Evolutionary conservation across 2,113 vertebrate genomes (phyloP), one percentile per base, ranked within the genome.

Genomic region (Syrmaticus mikado): DNA sequence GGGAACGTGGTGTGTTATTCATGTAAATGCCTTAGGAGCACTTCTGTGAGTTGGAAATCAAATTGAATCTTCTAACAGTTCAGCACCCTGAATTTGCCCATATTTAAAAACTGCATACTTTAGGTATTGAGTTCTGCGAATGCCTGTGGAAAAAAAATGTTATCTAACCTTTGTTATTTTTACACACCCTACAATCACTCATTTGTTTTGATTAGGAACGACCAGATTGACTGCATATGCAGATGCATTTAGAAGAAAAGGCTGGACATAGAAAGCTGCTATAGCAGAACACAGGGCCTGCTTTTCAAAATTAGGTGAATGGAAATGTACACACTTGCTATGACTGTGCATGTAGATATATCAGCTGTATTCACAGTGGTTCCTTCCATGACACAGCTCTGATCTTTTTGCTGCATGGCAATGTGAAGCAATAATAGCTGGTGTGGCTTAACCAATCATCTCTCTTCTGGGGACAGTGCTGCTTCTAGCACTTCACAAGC

Each of bases 321-420:
- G 64, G 64, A 62, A 52, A 52, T 10, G 17, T 24, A 11, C 12
- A 62, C 0, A 0, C 45, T 84, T 64, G 41, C 46, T 5, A 8
- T 46, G 57, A 40, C 0, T 53, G 61, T 65, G 40, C 48, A n/a
- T 41, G 43, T 36, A 61, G 3, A 79, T 50, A 6, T 34, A 28
- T 10, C 60, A 45, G n/a, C 43, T 55, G 21, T 22, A 45, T 67
- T 79, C 71, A 28, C 34, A 28, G 61, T 41, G 58, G 16, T 36
- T 0, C 0, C 17, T 79, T 53, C 53, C 52, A 28, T 9, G 21
- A 67, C 48, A 46, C 57, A 61, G 67, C 67, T 75, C 53, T 82
- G 74, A 46, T 53, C 8, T 71, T 67, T 82, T 41, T 73, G 20
- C 82, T 79, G 53, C 66, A 21, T 38, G 72, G 45, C 48, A 43